Conservation (phyloP, 2,888 invertebrate genomes). For the Argyresthia goedartella region DNA sequence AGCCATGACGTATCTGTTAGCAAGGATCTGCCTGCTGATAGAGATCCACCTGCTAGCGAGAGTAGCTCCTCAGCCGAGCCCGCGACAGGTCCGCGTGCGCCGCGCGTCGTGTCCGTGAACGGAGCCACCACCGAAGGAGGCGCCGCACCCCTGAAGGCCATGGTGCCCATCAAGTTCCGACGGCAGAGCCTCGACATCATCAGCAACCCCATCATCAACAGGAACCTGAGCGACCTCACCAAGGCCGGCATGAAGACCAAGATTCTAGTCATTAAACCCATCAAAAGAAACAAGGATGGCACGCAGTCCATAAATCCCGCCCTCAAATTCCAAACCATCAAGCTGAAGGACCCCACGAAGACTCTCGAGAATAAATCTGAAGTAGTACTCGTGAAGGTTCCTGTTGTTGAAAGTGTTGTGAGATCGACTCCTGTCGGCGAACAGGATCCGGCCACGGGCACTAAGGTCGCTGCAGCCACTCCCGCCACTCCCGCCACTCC, state of each 20-base stretch:
- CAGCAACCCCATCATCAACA: conserved; percentile 54
- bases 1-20: too few relatives aligned
- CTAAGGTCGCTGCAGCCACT: too few relatives aligned
- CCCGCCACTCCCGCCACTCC: too few relatives aligned
- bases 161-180: conserved; percentile 47
- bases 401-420: conserved; percentile 40
- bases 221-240: conserved; percentile 49
- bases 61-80: conserved; percentile 20
- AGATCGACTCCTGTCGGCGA: too few relatives aligned
- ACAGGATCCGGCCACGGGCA: too few relatives aligned
- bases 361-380: conserved; percentile 31
- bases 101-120: too few relatives aligned
- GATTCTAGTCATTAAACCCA: conserved; percentile 59
- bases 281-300: conserved; percentile 47
- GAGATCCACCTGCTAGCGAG: too few relatives aligned
- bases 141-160: too few relatives aligned
- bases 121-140: too few relatives aligned
- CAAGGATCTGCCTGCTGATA: too few relatives aligned
- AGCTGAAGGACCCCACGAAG: conserved; percentile 74
- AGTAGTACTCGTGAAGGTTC: conserved; percentile 53
- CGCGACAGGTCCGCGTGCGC: too few relatives aligned
- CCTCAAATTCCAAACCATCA: conserved; percentile 70
- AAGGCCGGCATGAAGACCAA: conserved; percentile 62
- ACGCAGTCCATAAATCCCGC: conserved; percentile 28
- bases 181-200: conserved; percentile 52